Evolutionary conservation across 2,113 vertebrate species (phyloP).

Genomic region (Cairina moschata): DNA sequence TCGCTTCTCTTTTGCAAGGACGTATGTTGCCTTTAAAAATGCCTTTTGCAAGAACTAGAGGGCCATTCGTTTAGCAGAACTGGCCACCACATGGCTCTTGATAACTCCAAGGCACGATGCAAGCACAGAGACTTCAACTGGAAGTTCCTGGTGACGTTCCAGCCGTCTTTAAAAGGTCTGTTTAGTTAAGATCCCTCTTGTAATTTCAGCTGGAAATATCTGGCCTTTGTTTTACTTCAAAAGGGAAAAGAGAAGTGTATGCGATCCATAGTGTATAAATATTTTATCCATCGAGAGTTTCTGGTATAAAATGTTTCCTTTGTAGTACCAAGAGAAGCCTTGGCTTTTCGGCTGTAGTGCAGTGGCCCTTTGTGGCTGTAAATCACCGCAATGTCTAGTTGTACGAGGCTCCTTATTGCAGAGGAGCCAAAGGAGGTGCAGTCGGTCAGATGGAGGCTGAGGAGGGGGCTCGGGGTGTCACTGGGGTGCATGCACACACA

Average conservation of each 20-base stretch:
- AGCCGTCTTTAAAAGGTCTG: neutral
- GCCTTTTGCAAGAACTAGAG: neutral
- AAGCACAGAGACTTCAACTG: neutral
- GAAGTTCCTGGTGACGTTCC: neutral
- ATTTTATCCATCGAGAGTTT: neutral
- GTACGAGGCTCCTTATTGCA: neutral
- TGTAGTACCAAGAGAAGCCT: neutral
- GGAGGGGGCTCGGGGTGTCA: neutral
- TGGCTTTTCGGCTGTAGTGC: neutral
- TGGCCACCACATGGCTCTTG: neutral
- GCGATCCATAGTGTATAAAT: neutral
- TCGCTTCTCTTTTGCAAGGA: neutral
- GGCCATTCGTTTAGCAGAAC: neutral
- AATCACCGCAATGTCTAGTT: fast-evolving
- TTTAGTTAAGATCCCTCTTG: neutral
- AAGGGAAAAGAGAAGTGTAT: neutral
- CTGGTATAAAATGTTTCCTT: neutral
- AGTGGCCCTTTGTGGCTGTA: neutral
- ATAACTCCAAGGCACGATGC: neutral
- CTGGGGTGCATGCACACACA: neutral
- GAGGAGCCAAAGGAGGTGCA: neutral
- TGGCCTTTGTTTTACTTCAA: constrained; percentile 26
- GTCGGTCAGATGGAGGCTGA: neutral
- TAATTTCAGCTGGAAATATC: constrained; percentile 26
- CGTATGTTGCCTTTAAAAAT: neutral